Base-by-base conservation (phyloP, 1,140 invertebrate genomes). In the Neodiprion lecontei region DNA sequence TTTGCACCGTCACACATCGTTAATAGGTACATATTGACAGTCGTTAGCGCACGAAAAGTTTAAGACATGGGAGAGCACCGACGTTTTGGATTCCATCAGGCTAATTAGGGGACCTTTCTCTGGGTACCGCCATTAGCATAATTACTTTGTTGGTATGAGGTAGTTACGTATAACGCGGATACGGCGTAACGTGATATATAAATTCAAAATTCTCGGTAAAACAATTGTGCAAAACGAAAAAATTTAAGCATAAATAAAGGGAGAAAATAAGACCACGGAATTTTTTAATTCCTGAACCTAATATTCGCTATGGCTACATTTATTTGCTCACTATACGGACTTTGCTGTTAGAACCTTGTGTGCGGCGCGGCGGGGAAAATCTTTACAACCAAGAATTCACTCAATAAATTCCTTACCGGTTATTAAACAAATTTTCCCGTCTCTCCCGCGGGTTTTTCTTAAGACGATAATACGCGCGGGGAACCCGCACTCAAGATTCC, bases 401-500 rank as follows among this genome's bases (percentile, higher is more conserved):
- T 77, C 79, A 77, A 83, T 82, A 83, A 82, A 83, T 83, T 81
- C 79, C 79, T 40, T 40, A 78, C 9, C 79, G 79, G 79, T 82
- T 81, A 82, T 81, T 81, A 80, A 82, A 79, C 69, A 79, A 67
- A 77, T 79, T 76, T 75, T 53, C 53, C 48, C 48, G 69, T 67
- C 47, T 12, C 48, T 73, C 17, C n/a, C 40, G 23, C 67, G 28
- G 28, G 28, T 40, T 40, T 5, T 40, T 40, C 28, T 40, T 40
- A 40, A 1, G 5, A 40, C 28, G 28, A 40, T 40, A 40, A 72
- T 72, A 14, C 8, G 11, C n/a, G 28, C 17, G 7, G 70, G 50
- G 17, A 8, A 48, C 40, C 48, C 48, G 48, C 67, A 40, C 28
- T 40, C 28, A 40, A 40, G 1, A 40, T 40, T 5, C 28, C 28